phyloP scores from a whole-genome alignment of 2,888 invertebrate genomes.

The Eupeodes luniger region DNA sequence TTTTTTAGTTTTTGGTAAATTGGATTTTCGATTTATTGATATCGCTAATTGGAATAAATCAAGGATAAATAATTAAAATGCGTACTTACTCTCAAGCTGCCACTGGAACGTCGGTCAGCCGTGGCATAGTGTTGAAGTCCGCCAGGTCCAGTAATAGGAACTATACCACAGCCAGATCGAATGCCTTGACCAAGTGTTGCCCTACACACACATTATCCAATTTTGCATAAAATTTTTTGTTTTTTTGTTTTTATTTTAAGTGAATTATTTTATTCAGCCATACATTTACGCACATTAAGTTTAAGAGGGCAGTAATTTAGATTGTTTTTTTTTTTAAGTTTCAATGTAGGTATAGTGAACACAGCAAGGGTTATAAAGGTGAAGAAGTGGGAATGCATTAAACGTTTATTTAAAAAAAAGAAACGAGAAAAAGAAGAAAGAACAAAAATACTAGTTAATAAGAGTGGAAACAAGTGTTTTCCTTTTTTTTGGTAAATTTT shows the following conservation, averaged over 20 bases:
- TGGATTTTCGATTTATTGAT: slow-evolving; percentile 28
- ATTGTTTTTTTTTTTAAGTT: slow-evolving; percentile 44
- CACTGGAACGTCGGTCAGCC: slow-evolving; percentile 83
- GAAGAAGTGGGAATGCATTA: slow-evolving; percentile 72
- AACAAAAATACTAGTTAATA: slow-evolving; percentile 69
- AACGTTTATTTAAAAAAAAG: slow-evolving; percentile 57
- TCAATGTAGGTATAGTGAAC: slow-evolving; percentile 57
- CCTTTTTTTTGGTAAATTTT: slow-evolving; percentile 37
- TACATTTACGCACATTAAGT: slow-evolving; percentile 73
- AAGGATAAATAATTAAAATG: slow-evolving; percentile 45
- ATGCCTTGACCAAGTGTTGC: slow-evolving; percentile 85
- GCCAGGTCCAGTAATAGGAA: slow-evolving; percentile 84
- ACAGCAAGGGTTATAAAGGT: slow-evolving; percentile 69
- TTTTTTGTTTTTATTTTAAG: slow-evolving; percentile 43
- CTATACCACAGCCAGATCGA: slow-evolving; percentile 84
- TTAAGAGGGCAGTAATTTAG: slow-evolving; percentile 50
- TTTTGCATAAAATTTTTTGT: slow-evolving; percentile 62
- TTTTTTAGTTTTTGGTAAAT: slow-evolving; percentile 32
- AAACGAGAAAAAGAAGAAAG: slow-evolving; percentile 63
- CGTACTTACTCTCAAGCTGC: slow-evolving; percentile 83
- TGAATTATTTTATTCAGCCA: slow-evolving; percentile 67
- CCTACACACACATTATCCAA: slow-evolving; percentile 81
- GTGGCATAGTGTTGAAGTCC: slow-evolving; percentile 84
- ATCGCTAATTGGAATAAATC: slow-evolving; percentile 45
- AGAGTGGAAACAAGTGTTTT: slow-evolving; percentile 51